Base-by-base conservation (phyloP, 2,113 vertebrate genomes). In the Physeter macrocephalus region DNA sequence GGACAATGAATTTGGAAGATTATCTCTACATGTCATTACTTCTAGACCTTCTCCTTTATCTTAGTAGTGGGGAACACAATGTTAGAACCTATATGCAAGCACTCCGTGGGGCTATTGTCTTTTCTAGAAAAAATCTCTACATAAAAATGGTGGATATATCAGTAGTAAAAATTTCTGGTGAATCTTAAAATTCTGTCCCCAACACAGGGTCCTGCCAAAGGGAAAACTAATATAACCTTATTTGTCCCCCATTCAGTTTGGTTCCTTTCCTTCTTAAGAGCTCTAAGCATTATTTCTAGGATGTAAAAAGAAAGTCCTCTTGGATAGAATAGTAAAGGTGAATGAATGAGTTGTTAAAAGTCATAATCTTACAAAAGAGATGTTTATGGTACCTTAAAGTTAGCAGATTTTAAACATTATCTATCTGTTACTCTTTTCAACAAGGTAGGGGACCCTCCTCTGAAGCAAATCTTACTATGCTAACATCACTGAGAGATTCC, bases 261-360 rank as follows among this genome's bases (percentile, higher is more conserved):
- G 2, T 43, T 71, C 18, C 23, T 93, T 74, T 39, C 6, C 21
- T 82, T 39, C 64, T 10, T 31, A 14, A 84, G 94, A 86, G 1
- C 4, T 80, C 59, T 81, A 41, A 84, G 41, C 27, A 74, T 54
- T 83, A 52, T 88, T 80, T 54, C 18, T 43, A 77, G 1, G 10
- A 11, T 59, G 39, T 72, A 7, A 61, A 75, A 69, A 67, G 25
- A 62, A 92, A 83, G 12, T 36, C 18, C 13, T 96, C 12, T 90
- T 64, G 4, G 29, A 92, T 90, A 80, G 18, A 72, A 66, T 20
- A 89, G 27, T 57, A 46, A 74, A 93, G 1, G 3, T 25, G 9
- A 95, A n/a, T 82, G 49, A 85, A n/a, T 52, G 21, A 36, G 62
- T 91, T 46, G 1, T 67, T 96, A 93, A 86, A 89, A 93, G 81